A percentile compares a stretch with the other conserved stretches of the same genome.
Conservation (phyloP, 1,140 invertebrate genomes). For the Monomorium pharaonis region DNA sequence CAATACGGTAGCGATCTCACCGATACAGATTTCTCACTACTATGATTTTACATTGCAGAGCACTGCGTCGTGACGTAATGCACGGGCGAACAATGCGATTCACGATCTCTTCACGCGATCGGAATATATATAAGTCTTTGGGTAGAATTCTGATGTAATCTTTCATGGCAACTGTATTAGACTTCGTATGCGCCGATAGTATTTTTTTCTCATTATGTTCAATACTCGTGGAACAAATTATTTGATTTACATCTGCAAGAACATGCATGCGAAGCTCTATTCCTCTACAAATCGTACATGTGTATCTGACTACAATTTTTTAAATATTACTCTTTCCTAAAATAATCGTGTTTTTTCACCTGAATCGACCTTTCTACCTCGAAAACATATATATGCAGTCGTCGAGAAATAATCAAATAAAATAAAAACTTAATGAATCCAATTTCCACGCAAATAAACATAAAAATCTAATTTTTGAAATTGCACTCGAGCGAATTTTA, state of each 20-base stretch:
- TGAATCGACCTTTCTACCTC: not conserved
- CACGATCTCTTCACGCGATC: constrained; percentile 17
- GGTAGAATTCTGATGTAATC: not conserved
- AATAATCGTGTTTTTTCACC: not conserved
- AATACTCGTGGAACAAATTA: not conserved
- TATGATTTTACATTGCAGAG: constrained; percentile 27
- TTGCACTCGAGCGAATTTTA: not conserved
- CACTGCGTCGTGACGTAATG: not conserved
- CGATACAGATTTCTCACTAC: constrained; percentile 24
- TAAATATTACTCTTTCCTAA: not conserved
- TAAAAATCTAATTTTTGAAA: not conserved
- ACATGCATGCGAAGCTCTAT: not conserved
- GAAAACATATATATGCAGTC: not conserved
- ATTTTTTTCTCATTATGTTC: not conserved
- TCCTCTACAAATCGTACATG: not conserved
- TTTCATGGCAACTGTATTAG: not conserved
- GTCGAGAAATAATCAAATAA: not conserved
- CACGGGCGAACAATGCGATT: not conserved
- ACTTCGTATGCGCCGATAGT: not conserved
- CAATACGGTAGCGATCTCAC: constrained; percentile 12
- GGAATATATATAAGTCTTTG: constrained; percentile 21
- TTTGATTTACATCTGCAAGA: not conserved
- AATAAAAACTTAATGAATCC: not conserved
- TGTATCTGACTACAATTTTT: not conserved
- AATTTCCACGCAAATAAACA: not conserved